A percentile compares a stretch with the other conserved stretches of the same genome.
These are phyloP conservation scores for Strongylocentrotus purpuratus DNA, from an alignment of 35 echinoderm and acorn worm species.

Conservation along the genomic window DNA sequence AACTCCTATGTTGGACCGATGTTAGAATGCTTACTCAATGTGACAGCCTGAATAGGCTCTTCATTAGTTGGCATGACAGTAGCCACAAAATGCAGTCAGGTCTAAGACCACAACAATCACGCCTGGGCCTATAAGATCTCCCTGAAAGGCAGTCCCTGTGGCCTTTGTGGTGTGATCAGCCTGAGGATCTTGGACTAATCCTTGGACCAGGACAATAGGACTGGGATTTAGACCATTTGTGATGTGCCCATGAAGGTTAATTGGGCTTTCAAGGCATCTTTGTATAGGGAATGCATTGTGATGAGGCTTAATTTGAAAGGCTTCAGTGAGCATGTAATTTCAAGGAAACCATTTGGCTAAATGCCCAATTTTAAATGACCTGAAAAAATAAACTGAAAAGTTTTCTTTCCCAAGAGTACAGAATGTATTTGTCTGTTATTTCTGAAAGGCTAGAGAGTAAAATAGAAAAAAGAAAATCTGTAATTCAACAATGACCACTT, in stretches of 20 bases:
- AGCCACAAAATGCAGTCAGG: neutral
- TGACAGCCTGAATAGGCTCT: neutral
- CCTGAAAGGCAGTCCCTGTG: neutral
- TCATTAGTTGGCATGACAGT: neutral
- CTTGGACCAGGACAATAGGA: constrained; percentile 15
- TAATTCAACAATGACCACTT: too few species aligned
- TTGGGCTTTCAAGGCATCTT: neutral
- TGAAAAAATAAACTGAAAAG: too few species aligned
- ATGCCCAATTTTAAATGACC: neutral
- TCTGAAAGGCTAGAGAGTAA: too few species aligned
- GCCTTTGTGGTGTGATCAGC: neutral
- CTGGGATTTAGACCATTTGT: neutral
- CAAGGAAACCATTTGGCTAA: neutral
- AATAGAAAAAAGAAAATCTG: too few species aligned
- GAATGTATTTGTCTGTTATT: too few species aligned
- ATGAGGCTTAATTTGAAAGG: neutral
- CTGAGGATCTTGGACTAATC: neutral
- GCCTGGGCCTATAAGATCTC: neutral
- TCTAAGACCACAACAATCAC: neutral
- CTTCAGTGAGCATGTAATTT: constrained; percentile 4
- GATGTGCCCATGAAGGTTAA: neutral
- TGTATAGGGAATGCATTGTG: neutral
- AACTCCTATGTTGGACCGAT: neutral
- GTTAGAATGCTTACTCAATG: neutral
- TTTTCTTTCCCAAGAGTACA: too few species aligned